These are phyloP conservation scores for Phalacrocorax aristotelis DNA, from an alignment of 2,113 vertebrate genomes.

Conservation along the genomic window DNA sequence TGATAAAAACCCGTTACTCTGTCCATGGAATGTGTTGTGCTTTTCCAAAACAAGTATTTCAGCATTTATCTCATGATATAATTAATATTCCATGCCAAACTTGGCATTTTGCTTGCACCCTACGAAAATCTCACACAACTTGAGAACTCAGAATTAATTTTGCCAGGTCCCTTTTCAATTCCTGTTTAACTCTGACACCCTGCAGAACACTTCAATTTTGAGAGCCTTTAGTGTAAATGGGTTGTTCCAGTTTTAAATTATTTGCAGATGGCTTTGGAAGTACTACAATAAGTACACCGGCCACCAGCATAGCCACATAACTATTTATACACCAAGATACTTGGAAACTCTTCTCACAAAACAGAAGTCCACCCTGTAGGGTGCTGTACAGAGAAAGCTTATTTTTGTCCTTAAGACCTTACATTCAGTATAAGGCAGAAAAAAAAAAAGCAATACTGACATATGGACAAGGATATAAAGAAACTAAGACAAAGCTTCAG, in stretches of 20 bases:
- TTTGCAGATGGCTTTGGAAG: neutral
- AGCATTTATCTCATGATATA: neutral
- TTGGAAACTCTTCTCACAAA: conserved; percentile 19
- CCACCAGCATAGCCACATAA: neutral
- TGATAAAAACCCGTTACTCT: neutral
- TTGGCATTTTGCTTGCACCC: neutral
- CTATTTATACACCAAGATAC: neutral
- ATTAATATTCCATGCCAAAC: neutral
- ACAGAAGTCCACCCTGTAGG: conserved; percentile 27
- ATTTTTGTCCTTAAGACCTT: neutral
- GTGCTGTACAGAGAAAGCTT: neutral
- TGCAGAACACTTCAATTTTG: neutral
- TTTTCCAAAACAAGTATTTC: neutral
- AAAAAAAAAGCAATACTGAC: neutral
- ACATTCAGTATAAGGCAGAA: neutral
- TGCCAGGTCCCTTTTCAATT: neutral
- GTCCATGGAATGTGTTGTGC: neutral
- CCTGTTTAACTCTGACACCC: neutral
- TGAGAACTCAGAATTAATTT: neutral
- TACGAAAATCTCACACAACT: neutral
- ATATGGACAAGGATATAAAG: neutral
- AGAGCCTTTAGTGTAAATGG: neutral
- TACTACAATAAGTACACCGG: neutral
- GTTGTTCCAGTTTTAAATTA: neutral
- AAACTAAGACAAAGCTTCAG: neutral